phyloP scores from a whole-genome alignment of 2,888 invertebrate genomes.

The Drosophila paramelanica region DNA sequence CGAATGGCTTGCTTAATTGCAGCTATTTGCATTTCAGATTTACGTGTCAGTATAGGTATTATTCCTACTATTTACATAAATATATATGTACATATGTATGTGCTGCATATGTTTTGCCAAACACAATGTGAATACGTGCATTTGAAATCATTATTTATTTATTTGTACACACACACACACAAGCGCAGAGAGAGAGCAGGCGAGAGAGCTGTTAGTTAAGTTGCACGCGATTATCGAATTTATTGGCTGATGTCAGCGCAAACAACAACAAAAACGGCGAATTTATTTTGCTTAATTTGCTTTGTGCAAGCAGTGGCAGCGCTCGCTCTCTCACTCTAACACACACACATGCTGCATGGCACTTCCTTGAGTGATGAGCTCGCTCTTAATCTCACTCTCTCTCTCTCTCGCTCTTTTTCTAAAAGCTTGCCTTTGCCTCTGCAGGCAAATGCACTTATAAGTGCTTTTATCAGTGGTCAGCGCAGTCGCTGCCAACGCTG shows the following conservation, averaged over 20 bases:
- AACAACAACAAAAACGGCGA: not conserved
- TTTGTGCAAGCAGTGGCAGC: not conserved
- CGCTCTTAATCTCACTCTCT: slow-evolving; percentile 1
- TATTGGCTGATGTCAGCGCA: slow-evolving; percentile 69
- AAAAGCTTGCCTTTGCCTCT: slow-evolving; percentile 3
- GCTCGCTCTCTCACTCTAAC: slow-evolving; percentile 1
- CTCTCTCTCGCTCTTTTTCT: not conserved
- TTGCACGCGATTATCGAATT: slow-evolving; percentile 70
- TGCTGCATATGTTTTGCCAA: not conserved
- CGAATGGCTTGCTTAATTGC: slow-evolving; percentile 12
- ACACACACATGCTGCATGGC: not conserved
- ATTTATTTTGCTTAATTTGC: not conserved
- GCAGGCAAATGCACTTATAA: slow-evolving; percentile 60
- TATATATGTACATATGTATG: not conserved
- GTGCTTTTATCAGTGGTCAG: slow-evolving; percentile 68
- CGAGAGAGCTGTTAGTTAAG: slow-evolving; percentile 13
- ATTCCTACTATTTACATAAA: slow-evolving; percentile 12
- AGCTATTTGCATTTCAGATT: slow-evolving; percentile 17
- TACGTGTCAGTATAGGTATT: slow-evolving; percentile 15
- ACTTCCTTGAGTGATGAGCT: slow-evolving; percentile 18
- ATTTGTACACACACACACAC: slow-evolving; percentile 6
- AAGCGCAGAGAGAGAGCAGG: not conserved
- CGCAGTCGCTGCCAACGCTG: slow-evolving; percentile 3
- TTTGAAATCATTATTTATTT: slow-evolving; percentile 30
- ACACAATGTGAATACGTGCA: slow-evolving; percentile 22